phyloP scores from a whole-genome alignment of 2,113 vertebrate genomes.

The Toxostoma redivivum region DNA sequence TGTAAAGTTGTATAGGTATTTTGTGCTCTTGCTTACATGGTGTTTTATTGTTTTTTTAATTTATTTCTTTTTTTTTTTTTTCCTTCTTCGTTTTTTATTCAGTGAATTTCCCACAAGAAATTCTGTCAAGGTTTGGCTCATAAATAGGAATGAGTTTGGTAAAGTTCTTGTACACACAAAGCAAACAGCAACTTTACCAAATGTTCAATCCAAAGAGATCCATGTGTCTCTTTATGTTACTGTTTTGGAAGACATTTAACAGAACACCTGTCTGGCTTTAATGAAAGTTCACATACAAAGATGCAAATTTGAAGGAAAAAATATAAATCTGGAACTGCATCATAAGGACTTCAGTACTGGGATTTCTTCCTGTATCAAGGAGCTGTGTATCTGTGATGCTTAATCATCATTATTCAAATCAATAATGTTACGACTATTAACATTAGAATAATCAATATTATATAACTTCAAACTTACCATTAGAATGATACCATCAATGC shows the following conservation, averaged over 20 bases:
- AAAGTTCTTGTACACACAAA: slow-evolving; percentile 12
- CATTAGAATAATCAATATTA: not conserved
- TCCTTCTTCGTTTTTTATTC: not conserved
- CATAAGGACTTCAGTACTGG: not conserved
- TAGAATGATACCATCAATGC: not conserved
- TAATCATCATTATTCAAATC: not conserved
- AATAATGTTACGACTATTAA: not conserved
- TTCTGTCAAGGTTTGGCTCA: slow-evolving; percentile 32
- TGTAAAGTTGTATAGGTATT: not conserved
- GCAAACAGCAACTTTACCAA: slow-evolving; percentile 34
- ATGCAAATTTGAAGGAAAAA: not conserved
- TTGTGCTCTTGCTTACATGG: not conserved
- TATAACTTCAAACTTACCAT: not conserved
- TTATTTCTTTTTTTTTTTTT: fast-evolving
- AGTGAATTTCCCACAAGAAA: slow-evolving; percentile 15
- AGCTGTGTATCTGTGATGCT: not conserved
- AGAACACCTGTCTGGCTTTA: slow-evolving; percentile 27
- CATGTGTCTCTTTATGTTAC: not conserved
- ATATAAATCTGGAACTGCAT: not conserved
- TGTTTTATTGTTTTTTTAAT: not conserved
- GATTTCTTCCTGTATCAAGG: not conserved
- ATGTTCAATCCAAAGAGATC: not conserved
- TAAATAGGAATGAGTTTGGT: slow-evolving; percentile 26
- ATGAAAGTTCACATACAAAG: not conserved
- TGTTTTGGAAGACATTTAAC: slow-evolving; percentile 21